phyloP scores from a whole-genome alignment of 2,888 invertebrate species.

The Abscondita cerata region DNA sequence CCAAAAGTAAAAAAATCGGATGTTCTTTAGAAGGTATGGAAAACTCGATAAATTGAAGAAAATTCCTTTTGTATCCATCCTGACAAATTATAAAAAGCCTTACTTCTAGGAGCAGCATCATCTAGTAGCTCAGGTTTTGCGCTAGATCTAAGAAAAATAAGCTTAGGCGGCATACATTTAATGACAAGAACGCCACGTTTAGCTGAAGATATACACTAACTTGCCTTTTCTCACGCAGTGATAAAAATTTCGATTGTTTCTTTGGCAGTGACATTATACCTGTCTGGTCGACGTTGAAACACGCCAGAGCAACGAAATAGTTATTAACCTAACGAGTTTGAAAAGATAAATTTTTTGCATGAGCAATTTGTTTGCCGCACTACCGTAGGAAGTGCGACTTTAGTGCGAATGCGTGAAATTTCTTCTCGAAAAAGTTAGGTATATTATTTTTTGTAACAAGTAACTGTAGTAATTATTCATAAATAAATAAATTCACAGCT shows the following conservation, averaged over 20 bases:
- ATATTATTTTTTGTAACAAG: neutral
- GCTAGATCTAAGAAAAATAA: constrained; percentile 2
- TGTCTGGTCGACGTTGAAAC: constrained; percentile 43
- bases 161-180: constrained; percentile 14
- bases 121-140: constrained; percentile 1
- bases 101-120: constrained; percentile 12
- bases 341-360: too few relatives aligned
- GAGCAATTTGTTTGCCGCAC: too few relatives aligned
- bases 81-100: constrained; percentile 40
- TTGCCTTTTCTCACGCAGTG: constrained; percentile 11
- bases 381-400: too few relatives aligned
- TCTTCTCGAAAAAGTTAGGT: too few relatives aligned
- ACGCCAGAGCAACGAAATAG: neutral
- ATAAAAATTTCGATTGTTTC: constrained; percentile 7
- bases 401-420: too few relatives aligned
- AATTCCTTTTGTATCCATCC: constrained; percentile 47
- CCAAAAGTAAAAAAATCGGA: constrained; percentile 6
- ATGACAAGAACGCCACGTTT: constrained; percentile 9
- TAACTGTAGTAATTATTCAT: too few relatives aligned
- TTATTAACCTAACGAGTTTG: too few relatives aligned
- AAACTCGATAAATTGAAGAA: constrained; percentile 42
- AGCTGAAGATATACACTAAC: constrained; percentile 15
- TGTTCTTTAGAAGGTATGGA: constrained; percentile 36
- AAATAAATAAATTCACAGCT: too few relatives aligned
- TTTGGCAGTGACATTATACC: constrained; percentile 32